phyloP scores from a whole-genome alignment of 1,140 invertebrate genomes.

The Drosophila takahashii region DNA sequence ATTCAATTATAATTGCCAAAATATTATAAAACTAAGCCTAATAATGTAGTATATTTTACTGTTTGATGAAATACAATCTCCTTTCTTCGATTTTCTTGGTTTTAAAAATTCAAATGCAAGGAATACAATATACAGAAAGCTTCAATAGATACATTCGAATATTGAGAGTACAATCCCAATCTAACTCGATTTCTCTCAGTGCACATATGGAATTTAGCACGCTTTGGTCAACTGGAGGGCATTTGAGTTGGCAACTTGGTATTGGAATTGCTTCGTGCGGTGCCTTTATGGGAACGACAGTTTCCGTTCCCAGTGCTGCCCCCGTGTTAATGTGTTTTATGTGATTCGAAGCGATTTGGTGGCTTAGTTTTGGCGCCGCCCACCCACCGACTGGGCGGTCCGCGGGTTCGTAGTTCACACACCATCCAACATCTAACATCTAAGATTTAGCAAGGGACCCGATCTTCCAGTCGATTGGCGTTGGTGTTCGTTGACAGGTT shows the following conservation, averaged over 20 bases:
- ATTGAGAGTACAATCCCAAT: background rate
- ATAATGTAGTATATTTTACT: too few species aligned
- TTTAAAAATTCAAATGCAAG: too few species aligned
- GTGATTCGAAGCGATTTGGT: slow-evolving; percentile 71
- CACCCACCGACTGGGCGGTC: slow-evolving; percentile 68
- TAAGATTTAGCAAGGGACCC: slow-evolving; percentile 4
- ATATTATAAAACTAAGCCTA: too few species aligned
- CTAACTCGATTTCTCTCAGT: slow-evolving; percentile 1
- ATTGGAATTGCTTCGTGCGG: slow-evolving; percentile 31
- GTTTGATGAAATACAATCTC: too few species aligned
- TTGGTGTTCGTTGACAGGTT: slow-evolving; percentile 83
- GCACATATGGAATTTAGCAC: slow-evolving; percentile 54
- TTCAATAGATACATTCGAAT: too few species aligned
- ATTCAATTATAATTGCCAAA: too few species aligned
- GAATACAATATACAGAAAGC: too few species aligned
- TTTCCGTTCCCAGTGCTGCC: slow-evolving; percentile 71
- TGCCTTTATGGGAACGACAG: slow-evolving; percentile 62
- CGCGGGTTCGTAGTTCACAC: slow-evolving; percentile 79
- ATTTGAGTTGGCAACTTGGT: slow-evolving; percentile 43
- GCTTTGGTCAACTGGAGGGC: slow-evolving; percentile 69
- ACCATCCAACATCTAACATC: slow-evolving; percentile 1
- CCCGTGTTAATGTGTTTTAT: slow-evolving; percentile 81
- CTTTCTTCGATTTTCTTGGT: too few species aligned
- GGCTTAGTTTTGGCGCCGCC: slow-evolving; percentile 78
- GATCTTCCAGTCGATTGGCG: slow-evolving; percentile 34